Base-by-base conservation (phyloP, 2,113 vertebrate genomes). In the Chamaetylas fuelleborni region DNA sequence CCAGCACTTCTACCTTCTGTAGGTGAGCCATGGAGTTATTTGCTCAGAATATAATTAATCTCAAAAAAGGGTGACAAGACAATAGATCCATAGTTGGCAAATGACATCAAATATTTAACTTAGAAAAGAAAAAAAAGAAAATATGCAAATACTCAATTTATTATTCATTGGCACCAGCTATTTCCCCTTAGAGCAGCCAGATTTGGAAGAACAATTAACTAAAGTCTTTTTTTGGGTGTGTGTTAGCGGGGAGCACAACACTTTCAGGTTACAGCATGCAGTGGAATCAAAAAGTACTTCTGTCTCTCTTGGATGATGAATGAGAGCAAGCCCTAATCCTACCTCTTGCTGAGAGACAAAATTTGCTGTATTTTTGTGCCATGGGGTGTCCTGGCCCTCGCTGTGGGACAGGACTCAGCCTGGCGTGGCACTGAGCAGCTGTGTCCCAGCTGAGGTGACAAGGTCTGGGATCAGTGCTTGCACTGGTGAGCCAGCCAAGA, bases 321-420 rank as follows among this genome's bases (percentile, higher is more conserved):
- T 17, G 54, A 77, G 42, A 77, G 40, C 25, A 57, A 92, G 36
- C 36, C 19, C 45, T 16, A 13, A 69, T 64, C 7, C 0, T 12
- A 5, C 20, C 48, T 89, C 33, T 36, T 40, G 51, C 78, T 31
- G 60, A 66, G 58, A 60, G 66, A 65, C 45, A 91, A 57, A 87
- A 85, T 69, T 76, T 5, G 2, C 4, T 0, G n/a, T 3, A 8
- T 25, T 31, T 85, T 77, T 12, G 15, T 78, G 91, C 83, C 22
- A 6, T 0, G 2, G 36, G 54, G 50, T 61, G 45, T 36, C 45
- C 47, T 83, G 40, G 72, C 53, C 29, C 53, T 88, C 0, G 0
- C 61, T 0, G 0, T 24, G 43, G 54, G 23, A 40, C 45, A 67
- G 50, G 58, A 69, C 67, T 62, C 72, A 77, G 58, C 58, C 58